Percentiles rank a stretch among this genome's conserved stretches.
Conservation (phyloP, 2,797 vertebrate species). For the Thaleichthys pacificus region DNA sequence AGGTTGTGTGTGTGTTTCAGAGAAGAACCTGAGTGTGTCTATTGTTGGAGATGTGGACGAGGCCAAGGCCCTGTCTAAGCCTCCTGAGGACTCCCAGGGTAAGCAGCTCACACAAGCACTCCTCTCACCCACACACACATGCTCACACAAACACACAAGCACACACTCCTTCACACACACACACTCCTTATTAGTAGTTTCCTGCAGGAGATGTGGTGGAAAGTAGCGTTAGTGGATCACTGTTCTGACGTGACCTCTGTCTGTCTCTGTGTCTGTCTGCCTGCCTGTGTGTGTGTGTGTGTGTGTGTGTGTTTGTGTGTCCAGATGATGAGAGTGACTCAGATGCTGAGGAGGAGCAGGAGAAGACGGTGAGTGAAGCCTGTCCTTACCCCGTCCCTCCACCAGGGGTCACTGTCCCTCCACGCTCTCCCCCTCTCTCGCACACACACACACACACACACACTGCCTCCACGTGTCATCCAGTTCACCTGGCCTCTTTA, state of each 20-base stretch:
- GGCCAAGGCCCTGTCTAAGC: conserved; percentile 95
- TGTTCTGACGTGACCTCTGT: background rate
- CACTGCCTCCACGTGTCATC: background rate
- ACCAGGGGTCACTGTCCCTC: background rate
- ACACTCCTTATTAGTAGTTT: no score
- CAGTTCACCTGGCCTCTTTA: background rate
- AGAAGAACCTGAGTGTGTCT: conserved; percentile 86
- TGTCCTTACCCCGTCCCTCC: background rate
- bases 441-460: background rate
- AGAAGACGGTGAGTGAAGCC: conserved; percentile 86
- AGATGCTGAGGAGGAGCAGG: conserved; percentile 94
- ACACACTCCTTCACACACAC: background rate
- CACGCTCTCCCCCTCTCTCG: conserved; percentile 26
- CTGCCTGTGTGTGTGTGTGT: background rate
- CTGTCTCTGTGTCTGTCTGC: background rate
- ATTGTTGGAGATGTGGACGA: conserved; percentile 96
- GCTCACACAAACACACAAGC: background rate
- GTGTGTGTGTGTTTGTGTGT: conserved; percentile 21
- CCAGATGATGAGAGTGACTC: conserved; percentile 98
- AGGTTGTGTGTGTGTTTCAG: conserved; percentile 76
- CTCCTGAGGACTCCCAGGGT: conserved; percentile 97
- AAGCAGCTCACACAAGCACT: conserved; percentile 20
- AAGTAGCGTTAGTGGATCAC: background rate
- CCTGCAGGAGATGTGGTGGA: no score
- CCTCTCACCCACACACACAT: background rate